These are phyloP conservation scores for Leptoteleia sp. DNA, from an alignment of 1,140 invertebrate species.

Conservation along the genomic window DNA sequence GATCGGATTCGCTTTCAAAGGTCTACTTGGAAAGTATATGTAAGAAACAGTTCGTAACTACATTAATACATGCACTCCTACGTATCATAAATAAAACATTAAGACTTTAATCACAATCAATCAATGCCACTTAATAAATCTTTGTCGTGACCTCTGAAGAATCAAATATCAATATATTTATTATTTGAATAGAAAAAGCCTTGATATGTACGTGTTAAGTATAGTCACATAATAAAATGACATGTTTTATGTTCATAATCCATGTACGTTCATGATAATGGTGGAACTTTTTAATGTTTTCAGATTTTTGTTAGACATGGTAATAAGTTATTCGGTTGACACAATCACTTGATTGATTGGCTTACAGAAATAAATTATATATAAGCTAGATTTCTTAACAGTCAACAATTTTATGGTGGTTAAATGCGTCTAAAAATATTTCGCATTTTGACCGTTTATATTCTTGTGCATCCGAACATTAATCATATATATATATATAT, in stretches of 20 bases:
- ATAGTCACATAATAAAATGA: neutral
- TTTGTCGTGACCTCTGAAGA: neutral
- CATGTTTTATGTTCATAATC: too few species aligned
- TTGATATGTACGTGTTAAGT: neutral
- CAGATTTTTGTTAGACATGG: too few species aligned
- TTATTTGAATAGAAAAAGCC: neutral
- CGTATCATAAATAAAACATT: conserved; percentile 12
- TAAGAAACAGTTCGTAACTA: neutral
- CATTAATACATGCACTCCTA: conserved; percentile 15
- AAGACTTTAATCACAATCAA: conserved; percentile 4
- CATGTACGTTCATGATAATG: neutral
- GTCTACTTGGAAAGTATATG: neutral
- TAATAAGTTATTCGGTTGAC: too few species aligned
- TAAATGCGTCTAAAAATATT: neutral
- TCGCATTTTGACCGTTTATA: neutral
- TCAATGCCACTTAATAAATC: conserved; percentile 9
- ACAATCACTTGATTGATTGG: too few species aligned
- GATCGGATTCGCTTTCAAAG: neutral
- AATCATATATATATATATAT: too few species aligned
- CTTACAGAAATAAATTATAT: too few species aligned
- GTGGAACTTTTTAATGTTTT: too few species aligned
- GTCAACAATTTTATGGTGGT: too few species aligned
- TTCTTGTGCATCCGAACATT: too few species aligned
- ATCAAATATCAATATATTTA: neutral
- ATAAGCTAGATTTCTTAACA: too few species aligned